Base-by-base conservation (phyloP, 2,888 invertebrate genomes). In the Philhelius pedissequus region DNA sequence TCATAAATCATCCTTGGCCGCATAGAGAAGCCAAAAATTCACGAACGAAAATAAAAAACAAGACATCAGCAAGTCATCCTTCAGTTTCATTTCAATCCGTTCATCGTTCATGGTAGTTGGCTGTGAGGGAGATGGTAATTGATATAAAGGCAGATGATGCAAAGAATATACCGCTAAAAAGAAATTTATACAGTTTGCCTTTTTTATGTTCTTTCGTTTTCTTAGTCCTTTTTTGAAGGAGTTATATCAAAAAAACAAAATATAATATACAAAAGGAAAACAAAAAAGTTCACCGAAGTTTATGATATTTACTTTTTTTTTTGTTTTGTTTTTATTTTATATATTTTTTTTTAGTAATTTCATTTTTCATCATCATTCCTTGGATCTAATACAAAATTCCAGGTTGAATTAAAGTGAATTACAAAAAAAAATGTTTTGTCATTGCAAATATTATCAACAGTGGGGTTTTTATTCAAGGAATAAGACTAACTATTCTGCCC, bases 371-470 rank as follows among this genome's bases (percentile, higher is more conserved):
- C 18, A 69, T 50, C 68, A 69, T 66, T 74, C 43, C 50, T 11
- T 18, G 60, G 60, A 58, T 69, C 6, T 40, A 76, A 68, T 76
- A 68, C 76, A 76, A 76, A 68, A 68, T 68, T 40, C 68, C 30
- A 22, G 50, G 27, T 76, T 52, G 40, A 70, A 70, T 69, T 43
- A 62, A 52, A 62, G 50, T 32, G 43, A 43, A 43, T 52, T 69
- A 40, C 25, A 48, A 76, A 54, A 54, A 60, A 38, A 68, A 8
- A 56, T 56, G 2, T 13, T 38, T 60, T 60, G 25, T 60, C 22
- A 40, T 15, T 25, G 3, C 18, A 18, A 56, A 13, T 1, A 20
- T 11, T n/a, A 7, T 35, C 7, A 20, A 56, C 56, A 56, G 32
- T 35, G 35, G 32, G 35, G 32, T 15, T 27, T 27, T n/a, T 20